Conservation (phyloP, 2,797 vertebrate species). For the Pteronotus mesoamericanus region DNA sequence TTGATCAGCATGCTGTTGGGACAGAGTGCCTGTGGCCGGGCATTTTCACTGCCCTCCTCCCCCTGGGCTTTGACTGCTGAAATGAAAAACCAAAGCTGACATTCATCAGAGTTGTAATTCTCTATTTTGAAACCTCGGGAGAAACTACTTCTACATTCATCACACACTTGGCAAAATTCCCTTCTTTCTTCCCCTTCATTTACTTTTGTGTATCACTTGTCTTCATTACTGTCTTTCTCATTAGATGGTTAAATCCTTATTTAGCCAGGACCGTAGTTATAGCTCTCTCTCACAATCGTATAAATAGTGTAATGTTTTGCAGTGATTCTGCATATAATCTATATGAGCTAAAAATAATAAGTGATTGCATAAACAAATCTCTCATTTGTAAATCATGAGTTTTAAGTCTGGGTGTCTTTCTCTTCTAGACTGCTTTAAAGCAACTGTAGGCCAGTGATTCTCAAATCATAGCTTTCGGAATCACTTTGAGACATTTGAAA, state of each 20-base stretch:
- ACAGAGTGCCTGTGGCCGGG: neutral
- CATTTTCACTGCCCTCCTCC: neutral
- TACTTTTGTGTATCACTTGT: conserved; percentile 56
- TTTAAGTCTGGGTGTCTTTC: conserved; percentile 23
- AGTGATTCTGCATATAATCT: conserved; percentile 45
- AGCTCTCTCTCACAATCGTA: conserved; percentile 46
- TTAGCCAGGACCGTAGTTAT: conserved; percentile 23
- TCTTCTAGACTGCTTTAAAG: conserved; percentile 6
- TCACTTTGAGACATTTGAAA: neutral
- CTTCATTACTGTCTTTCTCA: conserved; percentile 58
- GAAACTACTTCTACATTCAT: conserved; percentile 43
- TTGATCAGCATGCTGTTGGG: neutral
- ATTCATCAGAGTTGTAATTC: conserved; percentile 33
- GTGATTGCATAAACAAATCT: conserved; percentile 44
- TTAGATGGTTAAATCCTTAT: conserved; percentile 56
- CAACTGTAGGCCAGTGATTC: neutral
- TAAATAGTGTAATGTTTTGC: conserved; percentile 59
- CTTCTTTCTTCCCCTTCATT: conserved; percentile 50
- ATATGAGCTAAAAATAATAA: conserved; percentile 55
- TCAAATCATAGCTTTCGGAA: neutral
- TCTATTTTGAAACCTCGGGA: conserved; percentile 40
- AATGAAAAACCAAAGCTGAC: conserved; percentile 44
- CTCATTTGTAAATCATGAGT: conserved; percentile 37
- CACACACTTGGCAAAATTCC: conserved; percentile 58
- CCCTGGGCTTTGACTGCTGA: neutral